Evolutionary conservation across 30 jellyfish, hydroid and myxozoan species (phyloP), one percentile per base, ranked within the genome.

Genomic region (Clytia hemisphaerica): DNA sequence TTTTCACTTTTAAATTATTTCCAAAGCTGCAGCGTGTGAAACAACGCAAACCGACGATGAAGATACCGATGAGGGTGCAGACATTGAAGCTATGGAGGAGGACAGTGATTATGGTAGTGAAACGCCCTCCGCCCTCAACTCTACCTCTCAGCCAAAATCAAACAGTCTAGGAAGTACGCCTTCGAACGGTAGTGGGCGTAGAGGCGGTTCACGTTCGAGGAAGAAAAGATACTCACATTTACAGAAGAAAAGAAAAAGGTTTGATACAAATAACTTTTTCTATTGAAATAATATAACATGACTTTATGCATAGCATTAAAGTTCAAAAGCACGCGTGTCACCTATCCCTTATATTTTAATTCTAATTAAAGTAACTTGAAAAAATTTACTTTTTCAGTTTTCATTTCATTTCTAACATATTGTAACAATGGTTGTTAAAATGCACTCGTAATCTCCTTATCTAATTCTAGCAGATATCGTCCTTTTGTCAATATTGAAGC

Each of bases 91-190:
- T 19, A 88, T 72, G 45, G 97, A 71, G 48, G 95, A 84, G 7
- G 89, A 75, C 59, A 75, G 88, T 75, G 94, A 88, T 51, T 75
- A 61, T 46, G 90, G 63, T 12, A 58, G 59, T 54, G 87, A 63
- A n/a, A 37, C 74, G 44, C 78, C 60, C 34, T 60, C 81, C 16
- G 85, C 78, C 24, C 65, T 31, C 3, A 26, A 54, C 5, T 27
- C 71, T 2, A 36, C 76, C 26, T 27, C 37, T 3, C 37, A 24
- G 36, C 32, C 88, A 27, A 33, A 66, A 25, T 55, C 63, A 5
- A 78, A 92, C n/a, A 74, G 85, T 16, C 30, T 12, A 6, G 30
- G 81, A 2, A 24, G 21, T 22, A 28, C 75, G 48, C 18, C 73
- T 4, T 19, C 73, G 6, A 36, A 3, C 59, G 34, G 29, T 3